phyloP scores from a whole-genome alignment of 2,797 vertebrate species.

The Coregonus sp. region DNA sequence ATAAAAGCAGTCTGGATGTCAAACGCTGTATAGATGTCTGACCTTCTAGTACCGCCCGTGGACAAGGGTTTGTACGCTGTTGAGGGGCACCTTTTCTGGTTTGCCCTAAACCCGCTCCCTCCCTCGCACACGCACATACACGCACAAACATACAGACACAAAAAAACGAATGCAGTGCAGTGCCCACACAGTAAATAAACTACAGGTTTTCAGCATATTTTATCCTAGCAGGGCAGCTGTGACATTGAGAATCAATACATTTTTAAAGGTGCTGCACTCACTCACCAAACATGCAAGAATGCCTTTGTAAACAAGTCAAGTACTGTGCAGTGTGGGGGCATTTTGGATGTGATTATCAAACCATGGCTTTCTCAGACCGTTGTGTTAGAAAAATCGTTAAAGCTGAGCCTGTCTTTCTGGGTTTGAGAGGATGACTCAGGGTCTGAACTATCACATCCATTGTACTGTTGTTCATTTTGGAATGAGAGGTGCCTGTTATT shows the following conservation, averaged over 20 bases:
- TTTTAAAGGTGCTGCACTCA: not conserved
- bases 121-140: not conserved
- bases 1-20: slow-evolving; percentile 11
- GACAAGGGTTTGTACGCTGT: not conserved
- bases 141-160: not conserved
- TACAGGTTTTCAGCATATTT: slow-evolving; percentile 1
- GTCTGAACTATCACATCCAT: not conserved
- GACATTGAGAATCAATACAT: slow-evolving; percentile 1
- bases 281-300: not conserved
- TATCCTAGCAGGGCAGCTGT: not conserved
- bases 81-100: not conserved
- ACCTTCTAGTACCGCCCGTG: not conserved
- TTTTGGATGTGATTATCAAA: not conserved
- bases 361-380: not conserved
- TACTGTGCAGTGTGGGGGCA: not conserved
- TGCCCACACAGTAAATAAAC: not conserved
- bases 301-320: not conserved
- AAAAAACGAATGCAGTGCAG: not conserved
- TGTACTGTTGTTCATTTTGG: not conserved
- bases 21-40: slow-evolving; percentile 2
- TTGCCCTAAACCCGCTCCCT: too few relatives aligned
- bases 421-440: not conserved
- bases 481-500: not conserved
- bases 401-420: not conserved
- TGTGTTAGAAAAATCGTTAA: not conserved